Evolutionary conservation across 2,888 invertebrate genomes (phyloP).

Genomic region (Coelinius sp.): DNA sequence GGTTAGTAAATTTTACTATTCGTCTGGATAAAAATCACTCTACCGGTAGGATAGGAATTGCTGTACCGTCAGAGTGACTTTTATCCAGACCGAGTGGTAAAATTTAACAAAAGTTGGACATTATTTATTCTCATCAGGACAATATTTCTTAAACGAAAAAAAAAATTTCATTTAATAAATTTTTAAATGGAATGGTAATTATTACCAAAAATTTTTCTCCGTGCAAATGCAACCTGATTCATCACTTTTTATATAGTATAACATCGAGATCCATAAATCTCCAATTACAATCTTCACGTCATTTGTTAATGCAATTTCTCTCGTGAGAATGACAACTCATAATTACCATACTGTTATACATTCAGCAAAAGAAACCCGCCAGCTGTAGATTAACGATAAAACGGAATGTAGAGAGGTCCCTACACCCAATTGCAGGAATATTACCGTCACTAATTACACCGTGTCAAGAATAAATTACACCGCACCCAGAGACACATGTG

Average conservation of each 20-base stretch:
- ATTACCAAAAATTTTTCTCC: no score
- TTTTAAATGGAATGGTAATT: no score
- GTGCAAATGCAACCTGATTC: background rate
- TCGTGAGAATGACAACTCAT: slow-evolving; percentile 14
- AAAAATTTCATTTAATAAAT: no score
- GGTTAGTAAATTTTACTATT: no score
- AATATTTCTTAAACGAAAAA: no score
- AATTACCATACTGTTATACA: slow-evolving; percentile 23
- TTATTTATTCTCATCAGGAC: no score
- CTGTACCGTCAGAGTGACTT: no score
- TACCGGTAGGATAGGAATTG: no score
- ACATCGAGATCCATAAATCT: background rate
- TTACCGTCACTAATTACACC: slow-evolving; percentile 61
- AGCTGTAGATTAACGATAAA: slow-evolving; percentile 64
- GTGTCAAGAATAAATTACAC: slow-evolving; percentile 63
- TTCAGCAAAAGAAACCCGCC: slow-evolving; percentile 37
- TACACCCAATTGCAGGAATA: slow-evolving; percentile 52
- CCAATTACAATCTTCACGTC: background rate
- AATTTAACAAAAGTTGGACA: no score
- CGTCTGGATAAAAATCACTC: no score
- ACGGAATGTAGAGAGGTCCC: slow-evolving; percentile 62
- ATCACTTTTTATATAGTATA: background rate
- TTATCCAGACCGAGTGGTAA: no score
- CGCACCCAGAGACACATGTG: slow-evolving; percentile 57
- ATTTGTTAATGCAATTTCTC: slow-evolving; percentile 18